Conservation (phyloP, 2,888 invertebrate genomes). For the Ganaspis brasiliensis region DNA sequence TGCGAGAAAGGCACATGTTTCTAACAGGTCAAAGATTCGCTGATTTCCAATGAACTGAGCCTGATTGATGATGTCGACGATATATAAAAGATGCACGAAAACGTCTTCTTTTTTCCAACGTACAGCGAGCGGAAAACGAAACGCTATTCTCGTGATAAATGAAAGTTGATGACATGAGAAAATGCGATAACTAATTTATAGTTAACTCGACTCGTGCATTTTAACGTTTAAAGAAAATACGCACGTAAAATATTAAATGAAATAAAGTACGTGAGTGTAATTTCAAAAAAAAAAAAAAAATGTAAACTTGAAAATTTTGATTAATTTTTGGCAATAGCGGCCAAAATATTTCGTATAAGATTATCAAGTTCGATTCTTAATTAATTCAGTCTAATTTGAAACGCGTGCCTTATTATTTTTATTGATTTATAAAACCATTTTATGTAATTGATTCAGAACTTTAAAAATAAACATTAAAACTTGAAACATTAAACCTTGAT, state of each 20-base stretch:
- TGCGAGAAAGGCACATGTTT: not conserved
- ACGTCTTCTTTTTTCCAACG: slow-evolving; percentile 45
- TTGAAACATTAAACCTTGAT: too few relatives aligned
- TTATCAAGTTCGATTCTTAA: too few relatives aligned
- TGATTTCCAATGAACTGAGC: slow-evolving; percentile 39
- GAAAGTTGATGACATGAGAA: slow-evolving; percentile 57
- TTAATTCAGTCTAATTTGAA: too few relatives aligned
- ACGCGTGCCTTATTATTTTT: too few relatives aligned
- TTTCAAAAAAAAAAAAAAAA: too few relatives aligned
- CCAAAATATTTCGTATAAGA: too few relatives aligned
- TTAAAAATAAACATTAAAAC: too few relatives aligned
- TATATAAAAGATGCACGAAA: slow-evolving; percentile 40
- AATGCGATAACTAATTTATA: slow-evolving; percentile 37
- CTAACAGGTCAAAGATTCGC: slow-evolving; percentile 22
- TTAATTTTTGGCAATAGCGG: too few relatives aligned
- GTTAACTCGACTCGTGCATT: not conserved
- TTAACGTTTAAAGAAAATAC: not conserved
- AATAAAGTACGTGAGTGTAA: not conserved
- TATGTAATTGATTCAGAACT: too few relatives aligned
- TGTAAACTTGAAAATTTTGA: too few relatives aligned
- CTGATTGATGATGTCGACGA: slow-evolving; percentile 39
- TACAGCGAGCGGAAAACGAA: slow-evolving; percentile 31
- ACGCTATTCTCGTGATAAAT: slow-evolving; percentile 60
- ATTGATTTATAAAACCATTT: too few relatives aligned
- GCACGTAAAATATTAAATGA: not conserved